Conservation (phyloP, 92 coral and sea anemone genomes). For the Zoanthus gigantus region DNA sequence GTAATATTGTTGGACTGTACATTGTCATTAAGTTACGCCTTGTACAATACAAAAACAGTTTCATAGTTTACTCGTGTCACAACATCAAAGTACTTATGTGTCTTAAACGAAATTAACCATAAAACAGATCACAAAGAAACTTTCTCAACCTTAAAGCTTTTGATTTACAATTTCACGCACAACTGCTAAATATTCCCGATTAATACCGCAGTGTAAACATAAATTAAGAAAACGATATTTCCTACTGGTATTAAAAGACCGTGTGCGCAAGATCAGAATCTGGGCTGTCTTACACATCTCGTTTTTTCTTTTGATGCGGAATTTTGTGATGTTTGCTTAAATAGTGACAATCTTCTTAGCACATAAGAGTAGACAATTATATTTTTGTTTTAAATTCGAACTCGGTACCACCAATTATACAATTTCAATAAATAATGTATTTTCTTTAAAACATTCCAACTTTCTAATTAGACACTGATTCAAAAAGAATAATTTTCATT, state of each 20-base stretch:
- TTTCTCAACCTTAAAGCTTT: not conserved
- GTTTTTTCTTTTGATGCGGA: not conserved
- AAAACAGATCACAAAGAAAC: not conserved
- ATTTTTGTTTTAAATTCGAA: slow-evolving; percentile 8
- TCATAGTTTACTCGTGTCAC: not conserved
- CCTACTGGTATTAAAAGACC: not conserved
- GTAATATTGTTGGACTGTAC: not conserved
- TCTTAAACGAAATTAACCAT: not conserved
- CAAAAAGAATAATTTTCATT: slow-evolving; percentile 11
- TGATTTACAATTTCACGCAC: slow-evolving; percentile 21
- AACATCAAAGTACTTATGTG: not conserved
- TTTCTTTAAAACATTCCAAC: slow-evolving; percentile 38
- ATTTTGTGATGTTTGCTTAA: slow-evolving; percentile 3
- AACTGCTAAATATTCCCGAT: slow-evolving; percentile 15
- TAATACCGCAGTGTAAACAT: slow-evolving; percentile 34
- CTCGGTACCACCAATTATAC: slow-evolving; percentile 56
- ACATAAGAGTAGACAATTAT: not conserved
- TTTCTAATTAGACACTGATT: slow-evolving; percentile 15
- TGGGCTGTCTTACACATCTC: not conserved
- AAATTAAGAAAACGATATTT: not conserved
- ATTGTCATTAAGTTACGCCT: not conserved
- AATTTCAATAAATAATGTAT: slow-evolving; percentile 66
- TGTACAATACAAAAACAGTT: not conserved
- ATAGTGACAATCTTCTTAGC: not conserved
- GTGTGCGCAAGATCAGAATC: not conserved